Evolutionary conservation across 2,113 vertebrate species (phyloP), one percentile per base, ranked within the genome.

Genomic region (Chaenogobius annularis): DNA sequence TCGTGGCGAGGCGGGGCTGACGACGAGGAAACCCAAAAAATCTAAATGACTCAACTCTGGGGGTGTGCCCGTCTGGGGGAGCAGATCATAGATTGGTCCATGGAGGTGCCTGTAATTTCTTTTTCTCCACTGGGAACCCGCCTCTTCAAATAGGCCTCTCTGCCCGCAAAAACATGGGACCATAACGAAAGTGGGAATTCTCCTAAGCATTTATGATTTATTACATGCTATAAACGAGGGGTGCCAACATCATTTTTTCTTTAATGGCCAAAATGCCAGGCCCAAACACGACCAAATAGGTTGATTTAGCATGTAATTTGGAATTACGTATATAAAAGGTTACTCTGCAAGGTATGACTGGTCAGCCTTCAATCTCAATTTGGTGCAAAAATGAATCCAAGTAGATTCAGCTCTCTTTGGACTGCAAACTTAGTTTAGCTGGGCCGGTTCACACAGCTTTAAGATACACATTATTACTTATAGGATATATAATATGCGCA

Each of bases 1-100:
- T 85, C 88, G 87, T 91, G 87, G 90, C 89, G 85, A 92, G 90
- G 92, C 92, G 88, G 92, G 91, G 90, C 91, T 54, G 88, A 88
- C 72, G 88, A 92, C 90, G 90, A 92, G 92, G 91, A 92, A 92
- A 88, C 87, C 86, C 88, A 87, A 66, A 79, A 91, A 90, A 88
- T 90, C 90, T 90, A 84, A 84, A 79, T 73, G 89, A 86, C 88
- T 91, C 91, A 72, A 75, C 23, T 68, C 12, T 47, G 89, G 83
- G 91, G 90, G 88, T 78, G 91, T 90, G 90, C 73, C 89, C 64
- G 82, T 80, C 86, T 61, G 82, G 75, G 64, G 81, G 55, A 86
- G 84, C 78, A 78, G 85, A 73, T 79, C 73, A n/a, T 54, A 72
- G 82, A 90, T 90, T 91, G 90, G 91, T 82, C 79, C 85, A 82